Percentiles rank a stretch among this genome's conserved stretches.
Conservation (phyloP, 1,140 invertebrate species). For the Ceratina calcarata region DNA sequence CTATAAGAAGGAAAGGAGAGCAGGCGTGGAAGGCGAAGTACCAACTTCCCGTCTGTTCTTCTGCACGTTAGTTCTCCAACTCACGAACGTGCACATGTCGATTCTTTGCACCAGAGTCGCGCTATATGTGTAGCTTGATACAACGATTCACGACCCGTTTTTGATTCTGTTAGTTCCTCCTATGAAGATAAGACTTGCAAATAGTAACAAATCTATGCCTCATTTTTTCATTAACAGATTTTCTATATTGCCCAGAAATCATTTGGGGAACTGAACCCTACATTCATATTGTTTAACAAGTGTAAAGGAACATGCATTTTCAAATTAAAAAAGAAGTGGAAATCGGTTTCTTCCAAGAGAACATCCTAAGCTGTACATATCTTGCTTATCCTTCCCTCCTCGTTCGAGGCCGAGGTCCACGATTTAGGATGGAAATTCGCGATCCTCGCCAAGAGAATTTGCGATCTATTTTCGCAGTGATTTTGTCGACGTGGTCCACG, state of each 20-base stretch:
- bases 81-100: slow-evolving; percentile 56
- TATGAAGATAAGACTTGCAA: too few relatives aligned
- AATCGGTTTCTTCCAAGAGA: too few relatives aligned
- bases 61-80: slow-evolving; percentile 23
- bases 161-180: too few relatives aligned
- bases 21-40: slow-evolving; percentile 24
- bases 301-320: too few relatives aligned
- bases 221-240: too few relatives aligned
- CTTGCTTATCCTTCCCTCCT: neutral
- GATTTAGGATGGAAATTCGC: slow-evolving; percentile 1
- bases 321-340: too few relatives aligned
- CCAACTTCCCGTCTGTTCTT: slow-evolving; percentile 53
- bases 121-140: neutral
- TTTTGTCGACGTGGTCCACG: neutral
- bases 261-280: too few relatives aligned
- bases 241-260: too few relatives aligned
- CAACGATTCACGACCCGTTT: too few relatives aligned
- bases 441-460: neutral
- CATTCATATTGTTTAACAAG: too few relatives aligned
- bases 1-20: neutral
- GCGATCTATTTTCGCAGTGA: neutral
- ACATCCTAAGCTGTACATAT: too few relatives aligned
- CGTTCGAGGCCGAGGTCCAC: neutral
- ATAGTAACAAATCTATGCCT: too few relatives aligned
- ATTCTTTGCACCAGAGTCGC: slow-evolving; percentile 21